These are phyloP conservation scores for Meteorus cinctellus DNA, from an alignment of 2,888 invertebrate genomes.

Conservation along the genomic window DNA sequence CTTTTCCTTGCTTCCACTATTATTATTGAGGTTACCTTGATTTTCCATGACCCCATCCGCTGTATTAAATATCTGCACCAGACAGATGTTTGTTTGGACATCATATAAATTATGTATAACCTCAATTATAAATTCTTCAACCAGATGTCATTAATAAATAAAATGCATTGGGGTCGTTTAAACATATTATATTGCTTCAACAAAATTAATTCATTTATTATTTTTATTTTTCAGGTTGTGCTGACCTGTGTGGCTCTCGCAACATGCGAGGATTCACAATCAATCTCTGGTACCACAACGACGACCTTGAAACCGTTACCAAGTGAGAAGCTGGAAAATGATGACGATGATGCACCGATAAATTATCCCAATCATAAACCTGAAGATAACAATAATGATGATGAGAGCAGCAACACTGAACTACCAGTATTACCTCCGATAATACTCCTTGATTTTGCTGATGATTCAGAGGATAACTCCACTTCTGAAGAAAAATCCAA, in stretches of 20 bases:
- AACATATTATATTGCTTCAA: background rate
- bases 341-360: conserved; percentile 34
- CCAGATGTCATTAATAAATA: conserved; percentile 29
- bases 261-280: conserved; percentile 44
- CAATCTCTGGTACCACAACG: conserved; percentile 24
- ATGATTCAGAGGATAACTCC: conserved; percentile 58
- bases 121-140: conserved; percentile 41
- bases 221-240: conserved; percentile 60
- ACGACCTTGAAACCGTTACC: conserved; percentile 25
- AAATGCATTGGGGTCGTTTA: conserved; percentile 38
- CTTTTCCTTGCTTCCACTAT: background rate
- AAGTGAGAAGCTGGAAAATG: conserved; percentile 13
- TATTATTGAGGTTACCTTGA: conserved; percentile 32
- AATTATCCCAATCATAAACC: background rate
- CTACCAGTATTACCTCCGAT: conserved; percentile 68
- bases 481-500: conserved; percentile 73
- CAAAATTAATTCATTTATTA: conserved; percentile 21
- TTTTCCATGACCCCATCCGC: conserved; percentile 21
- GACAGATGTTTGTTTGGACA: background rate
- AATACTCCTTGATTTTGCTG: conserved; percentile 68
- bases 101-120: conserved; percentile 19
- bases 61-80: background rate
- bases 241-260: conserved; percentile 57
- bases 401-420: conserved; percentile 43
- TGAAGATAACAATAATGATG: conserved; percentile 19